Evolutionary conservation across 2,888 invertebrate genomes (phyloP).

Genomic region (Andrena flavipes): DNA sequence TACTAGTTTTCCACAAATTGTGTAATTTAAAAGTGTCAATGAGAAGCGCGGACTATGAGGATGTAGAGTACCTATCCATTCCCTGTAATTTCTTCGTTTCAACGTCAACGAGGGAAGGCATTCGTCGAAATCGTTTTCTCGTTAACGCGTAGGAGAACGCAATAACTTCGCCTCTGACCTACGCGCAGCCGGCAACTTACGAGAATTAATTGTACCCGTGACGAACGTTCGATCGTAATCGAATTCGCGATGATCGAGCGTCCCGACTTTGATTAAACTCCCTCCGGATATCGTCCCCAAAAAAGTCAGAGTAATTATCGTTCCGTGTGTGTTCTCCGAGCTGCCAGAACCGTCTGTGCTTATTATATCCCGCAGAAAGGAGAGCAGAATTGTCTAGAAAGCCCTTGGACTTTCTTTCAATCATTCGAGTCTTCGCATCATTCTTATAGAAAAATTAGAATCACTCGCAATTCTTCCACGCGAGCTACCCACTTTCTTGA

Average conservation of each 20-base stretch:
- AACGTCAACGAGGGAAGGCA: background rate
- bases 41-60: too few species aligned
- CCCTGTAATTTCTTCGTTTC: background rate
- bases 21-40: too few species aligned
- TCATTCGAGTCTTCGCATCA: too few species aligned
- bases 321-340: background rate
- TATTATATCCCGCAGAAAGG: background rate
- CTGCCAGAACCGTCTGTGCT: background rate
- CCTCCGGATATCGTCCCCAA: background rate
- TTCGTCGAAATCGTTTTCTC: slow-evolving; percentile 76
- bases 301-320: slow-evolving; percentile 12
- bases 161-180: slow-evolving; percentile 60
- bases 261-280: slow-evolving; percentile 53
- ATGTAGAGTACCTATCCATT: too few species aligned
- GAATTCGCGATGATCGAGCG: slow-evolving; percentile 64
- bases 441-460: background rate
- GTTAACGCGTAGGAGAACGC: slow-evolving; percentile 70
- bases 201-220: slow-evolving; percentile 78
- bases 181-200: slow-evolving; percentile 33
- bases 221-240: slow-evolving; percentile 71
- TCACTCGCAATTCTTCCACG: background rate
- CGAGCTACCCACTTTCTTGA: background rate
- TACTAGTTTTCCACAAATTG: background rate
- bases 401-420: background rate
- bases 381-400: background rate